Percentiles rank a stretch among this genome's conserved stretches.
Conservation (phyloP, 2,113 vertebrate species). For the Grammomys surdaster region DNA sequence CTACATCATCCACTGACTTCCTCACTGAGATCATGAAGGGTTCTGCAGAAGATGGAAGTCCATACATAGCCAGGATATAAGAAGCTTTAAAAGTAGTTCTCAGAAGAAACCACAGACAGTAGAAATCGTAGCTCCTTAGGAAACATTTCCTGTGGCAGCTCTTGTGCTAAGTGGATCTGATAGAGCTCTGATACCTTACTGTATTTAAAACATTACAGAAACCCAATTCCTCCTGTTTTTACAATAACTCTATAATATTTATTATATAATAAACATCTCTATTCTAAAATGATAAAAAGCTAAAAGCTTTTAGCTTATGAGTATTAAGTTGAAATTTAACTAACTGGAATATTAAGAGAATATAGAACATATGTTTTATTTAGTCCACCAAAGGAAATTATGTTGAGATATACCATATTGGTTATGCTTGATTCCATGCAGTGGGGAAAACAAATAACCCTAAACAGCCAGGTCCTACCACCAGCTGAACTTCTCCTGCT, state of each 20-base stretch:
- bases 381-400: not conserved
- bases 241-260: not conserved
- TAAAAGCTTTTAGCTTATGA: not conserved
- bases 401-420: not conserved
- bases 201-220: not conserved
- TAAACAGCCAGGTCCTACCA: not conserved
- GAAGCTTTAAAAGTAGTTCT: not conserved
- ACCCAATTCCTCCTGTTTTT: not conserved
- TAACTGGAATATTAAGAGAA: not conserved
- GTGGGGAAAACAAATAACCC: not conserved
- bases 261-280: not conserved
- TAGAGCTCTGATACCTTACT: not conserved
- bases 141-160: not conserved
- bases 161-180: not conserved
- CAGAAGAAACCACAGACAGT: not conserved
- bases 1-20: not conserved
- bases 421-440: not conserved
- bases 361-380: not conserved
- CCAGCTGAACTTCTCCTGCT: not conserved
- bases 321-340: conserved; percentile 8
- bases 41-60: not conserved
- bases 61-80: not conserved
- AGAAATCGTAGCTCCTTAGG: not conserved
- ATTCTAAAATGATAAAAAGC: not conserved
- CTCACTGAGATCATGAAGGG: not conserved